Conservation (phyloP, 2,113 vertebrate species). For the Oryzias javanicus region DNA sequence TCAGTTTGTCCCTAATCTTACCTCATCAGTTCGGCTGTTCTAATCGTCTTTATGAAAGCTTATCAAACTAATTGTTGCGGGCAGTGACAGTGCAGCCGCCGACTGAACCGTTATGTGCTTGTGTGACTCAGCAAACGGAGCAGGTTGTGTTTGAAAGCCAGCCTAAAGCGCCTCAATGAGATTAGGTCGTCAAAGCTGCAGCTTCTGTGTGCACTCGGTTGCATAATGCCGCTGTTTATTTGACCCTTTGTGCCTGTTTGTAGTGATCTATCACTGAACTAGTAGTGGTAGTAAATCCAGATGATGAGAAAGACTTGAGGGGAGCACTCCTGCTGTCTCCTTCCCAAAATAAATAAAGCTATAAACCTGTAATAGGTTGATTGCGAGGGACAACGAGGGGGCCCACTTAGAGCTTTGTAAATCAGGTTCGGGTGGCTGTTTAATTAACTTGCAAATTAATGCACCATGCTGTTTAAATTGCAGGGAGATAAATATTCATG, state of each 20-base stretch:
- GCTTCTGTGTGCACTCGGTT: constrained; percentile 11
- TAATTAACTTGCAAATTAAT: constrained; percentile 75
- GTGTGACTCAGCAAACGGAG: constrained; percentile 59
- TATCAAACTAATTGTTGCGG: constrained; percentile 65
- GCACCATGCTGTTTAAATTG: constrained; percentile 59
- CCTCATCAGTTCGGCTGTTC: constrained; percentile 61
- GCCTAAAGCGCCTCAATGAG: constrained; percentile 30
- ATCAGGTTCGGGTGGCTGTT: constrained; percentile 57
- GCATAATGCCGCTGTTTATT: constrained; percentile 6
- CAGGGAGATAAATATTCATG: constrained; percentile 67
- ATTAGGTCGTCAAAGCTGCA: constrained; percentile 30
- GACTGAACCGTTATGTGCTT: constrained; percentile 43
- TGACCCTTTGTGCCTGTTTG: constrained; percentile 13
- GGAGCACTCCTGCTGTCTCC: background rate
- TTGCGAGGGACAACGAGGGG: constrained; percentile 28
- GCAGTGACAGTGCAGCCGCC: constrained; percentile 55
- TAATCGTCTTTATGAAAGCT: constrained; percentile 73
- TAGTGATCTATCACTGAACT: background rate
- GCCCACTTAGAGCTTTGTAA: constrained; percentile 59
- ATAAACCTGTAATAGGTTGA: constrained; percentile 46
- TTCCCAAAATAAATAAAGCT: constrained; percentile 42
- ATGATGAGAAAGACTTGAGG: background rate
- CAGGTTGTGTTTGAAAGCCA: constrained; percentile 21
- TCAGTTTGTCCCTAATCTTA: constrained; percentile 58
- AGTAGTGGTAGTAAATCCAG: background rate